Evolutionary conservation across 2,113 vertebrate species (phyloP).

Genomic region (pig (Sus scrofa)): DNA sequence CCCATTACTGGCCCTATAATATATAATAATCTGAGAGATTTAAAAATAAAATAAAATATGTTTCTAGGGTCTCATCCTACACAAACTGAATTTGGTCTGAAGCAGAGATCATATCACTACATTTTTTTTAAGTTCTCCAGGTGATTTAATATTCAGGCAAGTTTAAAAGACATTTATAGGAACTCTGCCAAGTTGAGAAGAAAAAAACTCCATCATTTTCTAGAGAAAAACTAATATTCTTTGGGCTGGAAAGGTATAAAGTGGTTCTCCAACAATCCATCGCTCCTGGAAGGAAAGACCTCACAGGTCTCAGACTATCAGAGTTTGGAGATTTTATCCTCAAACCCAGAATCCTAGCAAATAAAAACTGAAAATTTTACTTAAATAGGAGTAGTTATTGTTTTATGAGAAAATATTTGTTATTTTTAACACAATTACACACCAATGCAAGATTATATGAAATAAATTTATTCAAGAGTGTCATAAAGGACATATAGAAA

Average conservation of each 20-base stretch:
- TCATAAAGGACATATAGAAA: not conserved
- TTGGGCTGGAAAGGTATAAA: not conserved
- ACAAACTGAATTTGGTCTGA: not conserved
- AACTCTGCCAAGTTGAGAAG: not conserved
- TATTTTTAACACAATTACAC: constrained; percentile 1
- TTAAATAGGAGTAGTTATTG: not conserved
- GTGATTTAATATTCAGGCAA: not conserved
- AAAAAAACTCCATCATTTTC: not conserved
- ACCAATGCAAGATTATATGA: not conserved
- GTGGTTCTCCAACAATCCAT: not conserved
- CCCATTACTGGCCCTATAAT: not conserved
- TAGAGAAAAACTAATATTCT: not conserved
- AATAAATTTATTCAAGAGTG: not conserved
- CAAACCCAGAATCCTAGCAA: not conserved
- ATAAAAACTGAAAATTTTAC: not conserved
- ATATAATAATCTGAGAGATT: not conserved
- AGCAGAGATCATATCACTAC: not conserved
- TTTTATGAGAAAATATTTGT: not conserved
- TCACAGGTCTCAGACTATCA: not conserved
- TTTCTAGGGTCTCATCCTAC: not conserved
- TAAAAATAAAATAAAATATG: not conserved
- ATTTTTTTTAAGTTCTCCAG: not conserved
- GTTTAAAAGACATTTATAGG: not conserved
- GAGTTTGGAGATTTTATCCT: not conserved
- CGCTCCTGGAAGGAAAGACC: not conserved